Conservation (phyloP, 2,888 invertebrate genomes). For the Macaria liturata region DNA sequence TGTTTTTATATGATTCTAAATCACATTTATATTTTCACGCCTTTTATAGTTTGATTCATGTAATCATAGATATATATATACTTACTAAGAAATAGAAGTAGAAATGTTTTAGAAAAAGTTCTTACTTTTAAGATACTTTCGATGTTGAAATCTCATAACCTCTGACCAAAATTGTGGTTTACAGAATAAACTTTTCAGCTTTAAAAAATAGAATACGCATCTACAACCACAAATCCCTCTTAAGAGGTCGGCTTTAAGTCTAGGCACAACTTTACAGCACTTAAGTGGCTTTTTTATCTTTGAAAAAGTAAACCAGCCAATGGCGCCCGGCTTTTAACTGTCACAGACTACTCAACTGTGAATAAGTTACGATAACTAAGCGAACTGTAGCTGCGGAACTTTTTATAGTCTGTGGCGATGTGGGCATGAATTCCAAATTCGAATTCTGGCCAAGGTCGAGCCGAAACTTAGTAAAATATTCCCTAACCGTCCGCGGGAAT, state of each 20-base stretch:
- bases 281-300: constrained; percentile 23
- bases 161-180: neutral
- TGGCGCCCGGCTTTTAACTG: constrained; percentile 28
- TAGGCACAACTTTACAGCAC: constrained; percentile 6
- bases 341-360: constrained; percentile 40
- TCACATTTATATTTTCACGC: too few relatives aligned
- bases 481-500: constrained; percentile 41
- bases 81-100: neutral
- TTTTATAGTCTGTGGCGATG: constrained; percentile 13
- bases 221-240: constrained; percentile 10
- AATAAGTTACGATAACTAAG: constrained; percentile 40
- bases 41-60: neutral
- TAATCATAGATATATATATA: neutral
- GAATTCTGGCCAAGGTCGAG: constrained; percentile 31
- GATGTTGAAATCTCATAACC: too few relatives aligned
- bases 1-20: too few relatives aligned
- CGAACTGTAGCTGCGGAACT: constrained; percentile 17
- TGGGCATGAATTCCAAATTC: constrained; percentile 26
- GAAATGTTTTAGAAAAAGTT: neutral
- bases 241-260: constrained; percentile 5
- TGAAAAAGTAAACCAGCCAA: constrained; percentile 25
- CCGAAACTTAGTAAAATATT: constrained; percentile 46
- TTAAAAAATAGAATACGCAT: constrained; percentile 3
- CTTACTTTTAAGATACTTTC: too few relatives aligned
- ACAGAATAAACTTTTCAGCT: constrained; percentile 2